These are phyloP conservation scores for Myiotriccus ornatus DNA, from an alignment of 2,797 vertebrate genomes.

Conservation along the genomic window DNA sequence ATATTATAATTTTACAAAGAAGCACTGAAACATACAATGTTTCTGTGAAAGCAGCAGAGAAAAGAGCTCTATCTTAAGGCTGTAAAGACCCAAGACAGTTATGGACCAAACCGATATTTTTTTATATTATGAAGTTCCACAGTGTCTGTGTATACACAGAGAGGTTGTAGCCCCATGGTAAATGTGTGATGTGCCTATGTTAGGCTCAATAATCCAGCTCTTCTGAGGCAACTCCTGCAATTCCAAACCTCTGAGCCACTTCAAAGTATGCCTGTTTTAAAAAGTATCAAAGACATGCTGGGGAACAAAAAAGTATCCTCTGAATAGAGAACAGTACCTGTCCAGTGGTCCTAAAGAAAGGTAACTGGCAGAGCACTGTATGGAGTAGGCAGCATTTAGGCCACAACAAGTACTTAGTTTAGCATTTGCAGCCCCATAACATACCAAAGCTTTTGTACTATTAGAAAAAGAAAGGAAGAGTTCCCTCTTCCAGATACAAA, in stretches of 20 bases:
- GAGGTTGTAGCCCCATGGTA: slow-evolving; percentile 6
- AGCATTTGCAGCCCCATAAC: background rate
- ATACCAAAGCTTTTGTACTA: background rate
- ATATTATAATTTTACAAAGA: background rate
- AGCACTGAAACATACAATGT: background rate
- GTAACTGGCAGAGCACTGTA: background rate
- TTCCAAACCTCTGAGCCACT: slow-evolving; percentile 51
- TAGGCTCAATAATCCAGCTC: slow-evolving; percentile 38
- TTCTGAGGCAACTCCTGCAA: slow-evolving; percentile 16
- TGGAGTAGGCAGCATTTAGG: slow-evolving; percentile 24
- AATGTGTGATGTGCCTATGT: background rate
- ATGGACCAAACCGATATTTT: background rate
- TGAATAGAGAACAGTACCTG: slow-evolving; percentile 14
- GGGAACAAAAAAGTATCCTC: background rate
- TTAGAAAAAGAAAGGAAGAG: background rate
- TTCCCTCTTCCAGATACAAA: background rate
- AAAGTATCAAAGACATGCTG: slow-evolving; percentile 49
- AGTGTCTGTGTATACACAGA: background rate
- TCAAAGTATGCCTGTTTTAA: slow-evolving; percentile 52
- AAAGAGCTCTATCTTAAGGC: background rate
- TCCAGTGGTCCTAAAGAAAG: slow-evolving; percentile 5
- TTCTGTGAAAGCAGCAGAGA: background rate
- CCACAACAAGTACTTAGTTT: background rate
- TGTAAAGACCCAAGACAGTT: background rate
- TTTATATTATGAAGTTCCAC: background rate